These are phyloP conservation scores for Frankliniella intonsa DNA, from an alignment of 2,888 invertebrate genomes.

Conservation along the genomic window DNA sequence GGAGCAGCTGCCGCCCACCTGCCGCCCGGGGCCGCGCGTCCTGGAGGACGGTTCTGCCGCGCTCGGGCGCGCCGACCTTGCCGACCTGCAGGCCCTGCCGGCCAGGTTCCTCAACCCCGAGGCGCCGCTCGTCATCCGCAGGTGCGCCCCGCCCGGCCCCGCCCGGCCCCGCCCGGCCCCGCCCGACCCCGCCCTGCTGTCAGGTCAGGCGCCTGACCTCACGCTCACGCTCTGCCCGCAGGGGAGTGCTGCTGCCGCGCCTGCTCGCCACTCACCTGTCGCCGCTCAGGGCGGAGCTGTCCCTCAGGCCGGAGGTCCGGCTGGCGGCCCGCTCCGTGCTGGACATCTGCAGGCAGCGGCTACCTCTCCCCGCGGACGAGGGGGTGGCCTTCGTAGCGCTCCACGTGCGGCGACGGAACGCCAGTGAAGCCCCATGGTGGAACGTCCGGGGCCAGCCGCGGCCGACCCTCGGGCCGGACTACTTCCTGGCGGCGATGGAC, in stretches of 20 bases:
- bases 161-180: too few species aligned
- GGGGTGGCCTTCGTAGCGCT: not conserved
- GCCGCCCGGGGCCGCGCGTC: not conserved
- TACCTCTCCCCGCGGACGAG: not conserved
- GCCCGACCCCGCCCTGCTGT: too few species aligned
- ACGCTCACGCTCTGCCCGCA: not conserved
- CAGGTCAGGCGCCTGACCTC: too few species aligned
- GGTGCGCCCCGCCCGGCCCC: not conserved
- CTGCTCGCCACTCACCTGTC: not conserved
- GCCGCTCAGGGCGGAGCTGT: not conserved
- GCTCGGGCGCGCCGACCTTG: not conserved
- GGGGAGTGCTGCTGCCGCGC: not conserved
- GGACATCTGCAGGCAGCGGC: not conserved
- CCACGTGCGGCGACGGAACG: not conserved
- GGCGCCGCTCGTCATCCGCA: not conserved
- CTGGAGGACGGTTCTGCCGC: not conserved
- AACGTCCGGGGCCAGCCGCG: not conserved
- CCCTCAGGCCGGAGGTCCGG: not conserved
- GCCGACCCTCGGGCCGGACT: not conserved
- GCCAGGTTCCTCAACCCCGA: not conserved
- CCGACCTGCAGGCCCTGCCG: not conserved
- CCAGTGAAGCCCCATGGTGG: not conserved
- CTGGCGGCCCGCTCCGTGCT: not conserved
- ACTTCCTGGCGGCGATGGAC: not conserved
- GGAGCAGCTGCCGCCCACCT: conserved; percentile 1